phyloP scores from a whole-genome alignment of 1,140 invertebrate genomes.

The Ips nitidus region DNA sequence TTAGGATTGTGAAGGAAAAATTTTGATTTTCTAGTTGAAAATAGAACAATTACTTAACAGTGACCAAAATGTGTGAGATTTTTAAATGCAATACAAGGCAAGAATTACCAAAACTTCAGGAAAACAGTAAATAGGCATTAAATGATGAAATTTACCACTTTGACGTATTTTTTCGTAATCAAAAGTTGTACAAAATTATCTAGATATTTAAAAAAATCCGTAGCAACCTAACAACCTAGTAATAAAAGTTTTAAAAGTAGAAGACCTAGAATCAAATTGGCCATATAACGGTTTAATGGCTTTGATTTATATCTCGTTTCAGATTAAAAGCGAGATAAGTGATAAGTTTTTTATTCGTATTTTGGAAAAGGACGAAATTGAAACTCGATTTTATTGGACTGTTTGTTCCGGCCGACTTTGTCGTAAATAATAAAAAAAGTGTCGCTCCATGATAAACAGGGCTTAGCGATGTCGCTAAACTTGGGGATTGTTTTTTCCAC shows the following conservation, averaged over 20 bases:
- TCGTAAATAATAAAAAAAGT: conserved; percentile 37
- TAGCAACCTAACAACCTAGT: no score
- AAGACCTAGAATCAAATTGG: background rate
- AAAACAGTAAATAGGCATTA: no score
- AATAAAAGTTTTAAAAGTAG: background rate
- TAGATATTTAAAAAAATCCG: no score
- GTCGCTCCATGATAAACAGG: conserved; percentile 36
- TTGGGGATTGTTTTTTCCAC: background rate
- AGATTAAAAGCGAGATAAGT: conserved; percentile 35
- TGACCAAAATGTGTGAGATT: no score
- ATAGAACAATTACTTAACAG: no score
- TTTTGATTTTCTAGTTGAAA: no score
- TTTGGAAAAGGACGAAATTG: conserved; percentile 23
- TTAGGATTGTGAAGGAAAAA: no score
- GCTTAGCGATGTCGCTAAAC: conserved; percentile 26
- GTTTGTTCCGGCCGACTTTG: conserved; percentile 32
- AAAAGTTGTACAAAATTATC: no score
- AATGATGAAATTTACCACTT: no score
- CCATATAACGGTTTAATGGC: conserved; percentile 8
- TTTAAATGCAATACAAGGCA: no score
- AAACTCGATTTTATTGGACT: conserved; percentile 36
- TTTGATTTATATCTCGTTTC: conserved; percentile 32
- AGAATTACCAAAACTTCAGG: no score
- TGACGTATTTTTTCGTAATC: no score
- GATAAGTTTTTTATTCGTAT: conserved; percentile 33